phyloP scores from a whole-genome alignment of 2,113 vertebrate species.

The Cryptomyrus ogoouensis region DNA sequence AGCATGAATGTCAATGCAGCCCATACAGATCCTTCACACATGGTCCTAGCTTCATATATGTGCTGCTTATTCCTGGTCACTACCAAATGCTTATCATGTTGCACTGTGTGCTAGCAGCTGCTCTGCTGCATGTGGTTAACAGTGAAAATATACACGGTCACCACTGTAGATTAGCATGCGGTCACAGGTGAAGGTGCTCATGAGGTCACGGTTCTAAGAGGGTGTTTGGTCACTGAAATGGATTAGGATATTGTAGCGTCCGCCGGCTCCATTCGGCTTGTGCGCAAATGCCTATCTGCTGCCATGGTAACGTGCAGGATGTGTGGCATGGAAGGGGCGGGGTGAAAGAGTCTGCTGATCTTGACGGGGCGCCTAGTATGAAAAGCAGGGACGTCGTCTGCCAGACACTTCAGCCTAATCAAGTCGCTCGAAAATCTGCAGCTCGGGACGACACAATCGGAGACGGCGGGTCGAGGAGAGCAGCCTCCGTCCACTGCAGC shows the following conservation, averaged over 20 bases:
- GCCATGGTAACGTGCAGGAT: slow-evolving; percentile 20
- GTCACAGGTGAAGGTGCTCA: background rate
- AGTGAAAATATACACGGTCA: background rate
- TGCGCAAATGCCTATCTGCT: background rate
- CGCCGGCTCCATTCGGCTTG: background rate
- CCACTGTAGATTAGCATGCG: background rate
- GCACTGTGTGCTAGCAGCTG: background rate
- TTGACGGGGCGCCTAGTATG: background rate
- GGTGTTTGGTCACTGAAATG: background rate
- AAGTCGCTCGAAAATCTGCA: slow-evolving; percentile 8
- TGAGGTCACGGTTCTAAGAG: background rate
- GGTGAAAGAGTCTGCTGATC: background rate
- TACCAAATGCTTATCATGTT: background rate
- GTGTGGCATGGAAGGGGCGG: background rate
- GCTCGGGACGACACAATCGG: background rate
- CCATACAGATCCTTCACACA: background rate
- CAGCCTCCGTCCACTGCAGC: background rate
- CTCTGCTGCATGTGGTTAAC: background rate
- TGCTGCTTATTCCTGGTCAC: background rate
- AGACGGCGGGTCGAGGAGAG: background rate
- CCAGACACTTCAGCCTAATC: slow-evolving; percentile 13
- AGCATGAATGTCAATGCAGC: background rate
- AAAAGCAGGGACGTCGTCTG: slow-evolving; percentile 19
- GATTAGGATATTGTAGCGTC: background rate
- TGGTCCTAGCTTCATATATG: background rate